Conservation (phyloP, 2,797 vertebrate genomes). For the Hafferia zeledoni region DNA sequence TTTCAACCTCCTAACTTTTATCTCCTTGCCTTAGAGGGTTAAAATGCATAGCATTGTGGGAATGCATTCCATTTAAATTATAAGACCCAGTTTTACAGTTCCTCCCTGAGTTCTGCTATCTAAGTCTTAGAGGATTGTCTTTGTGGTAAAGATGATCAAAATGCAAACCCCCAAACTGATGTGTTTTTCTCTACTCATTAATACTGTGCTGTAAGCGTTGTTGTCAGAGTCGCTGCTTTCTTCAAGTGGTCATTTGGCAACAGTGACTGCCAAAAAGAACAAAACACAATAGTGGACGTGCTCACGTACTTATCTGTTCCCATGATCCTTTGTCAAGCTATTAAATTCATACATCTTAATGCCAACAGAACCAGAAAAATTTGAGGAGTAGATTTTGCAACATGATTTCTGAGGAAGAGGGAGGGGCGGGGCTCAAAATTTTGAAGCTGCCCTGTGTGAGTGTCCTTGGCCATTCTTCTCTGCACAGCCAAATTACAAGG, state of each 20-base stretch:
- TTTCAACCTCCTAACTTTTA: not conserved
- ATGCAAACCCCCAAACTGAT: not conserved
- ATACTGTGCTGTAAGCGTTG: not conserved
- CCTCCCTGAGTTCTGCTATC: not conserved
- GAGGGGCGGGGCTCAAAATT: not conserved
- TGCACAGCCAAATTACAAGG: not conserved
- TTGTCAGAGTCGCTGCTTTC: not conserved
- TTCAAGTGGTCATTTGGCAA: constrained; percentile 35
- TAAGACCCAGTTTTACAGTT: not conserved
- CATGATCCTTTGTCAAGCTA: not conserved
- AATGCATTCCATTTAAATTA: not conserved
- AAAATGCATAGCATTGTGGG: not conserved
- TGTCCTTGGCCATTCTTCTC: not conserved
- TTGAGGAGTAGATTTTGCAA: constrained; percentile 8
- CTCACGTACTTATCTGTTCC: constrained; percentile 2
- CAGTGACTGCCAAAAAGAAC: not conserved
- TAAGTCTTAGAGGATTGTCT: not conserved
- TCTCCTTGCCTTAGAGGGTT: not conserved
- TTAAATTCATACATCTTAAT: not conserved
- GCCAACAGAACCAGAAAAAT: not conserved
- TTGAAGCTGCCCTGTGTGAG: not conserved
- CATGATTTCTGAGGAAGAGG: not conserved
- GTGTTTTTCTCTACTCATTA: constrained; percentile 4
- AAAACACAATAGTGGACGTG: constrained; percentile 30
- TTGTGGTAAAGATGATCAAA: not conserved